These are phyloP conservation scores for Babylonia areolata DNA, from an alignment of 1,140 invertebrate genomes.

Conservation along the genomic window DNA sequence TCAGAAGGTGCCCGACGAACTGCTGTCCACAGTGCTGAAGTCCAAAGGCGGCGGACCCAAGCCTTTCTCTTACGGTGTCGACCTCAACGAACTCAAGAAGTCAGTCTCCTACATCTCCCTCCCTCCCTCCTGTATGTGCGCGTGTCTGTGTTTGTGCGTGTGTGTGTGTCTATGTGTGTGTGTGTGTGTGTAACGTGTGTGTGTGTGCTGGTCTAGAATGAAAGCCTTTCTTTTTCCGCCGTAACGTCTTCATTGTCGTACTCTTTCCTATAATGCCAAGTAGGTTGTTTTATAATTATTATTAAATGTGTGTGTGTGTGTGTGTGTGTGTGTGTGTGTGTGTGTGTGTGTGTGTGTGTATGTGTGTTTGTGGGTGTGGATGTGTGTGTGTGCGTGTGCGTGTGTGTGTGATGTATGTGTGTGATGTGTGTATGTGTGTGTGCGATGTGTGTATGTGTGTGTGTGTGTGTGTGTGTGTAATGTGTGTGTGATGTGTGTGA, in stretches of 20 bases:
- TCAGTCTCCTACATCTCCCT: conserved; percentile 27
- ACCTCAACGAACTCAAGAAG: conserved; percentile 66
- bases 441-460: background rate
- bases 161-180: background rate
- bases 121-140: background rate
- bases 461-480: background rate
- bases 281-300: too few relatives aligned
- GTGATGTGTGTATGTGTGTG: background rate
- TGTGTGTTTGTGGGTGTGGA: too few relatives aligned
- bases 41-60: conserved; percentile 58
- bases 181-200: background rate
- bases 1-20: conserved; percentile 48
- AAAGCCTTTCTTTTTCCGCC: too few relatives aligned
- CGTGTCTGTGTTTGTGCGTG: background rate
- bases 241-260: too few relatives aligned
- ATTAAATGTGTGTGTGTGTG: too few relatives aligned
- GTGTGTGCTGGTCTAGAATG: too few relatives aligned
- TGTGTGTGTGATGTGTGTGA: background rate
- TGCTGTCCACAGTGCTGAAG: conserved; percentile 57
- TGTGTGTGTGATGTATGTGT: background rate
- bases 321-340: too few relatives aligned
- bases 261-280: too few relatives aligned
- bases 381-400: background rate
- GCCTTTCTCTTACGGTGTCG: conserved; percentile 70
- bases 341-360: too few relatives aligned